A percentile compares a stretch with the other conserved stretches of the same genome.
Conservation (phyloP, 2,797 vertebrate species). For the Cyprinodon diabolis region DNA sequence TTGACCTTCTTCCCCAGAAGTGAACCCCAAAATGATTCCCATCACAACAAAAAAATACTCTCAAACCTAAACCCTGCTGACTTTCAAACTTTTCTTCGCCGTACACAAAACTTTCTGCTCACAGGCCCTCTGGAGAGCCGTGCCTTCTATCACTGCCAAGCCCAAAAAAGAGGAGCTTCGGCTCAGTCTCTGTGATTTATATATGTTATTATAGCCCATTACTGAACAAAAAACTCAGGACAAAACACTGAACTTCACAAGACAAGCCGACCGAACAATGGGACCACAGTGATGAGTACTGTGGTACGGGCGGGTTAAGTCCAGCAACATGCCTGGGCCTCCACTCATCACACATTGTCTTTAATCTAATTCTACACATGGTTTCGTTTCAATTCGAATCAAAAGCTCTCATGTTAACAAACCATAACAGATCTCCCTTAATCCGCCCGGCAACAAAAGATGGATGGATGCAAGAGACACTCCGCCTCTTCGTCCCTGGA, state of each 20-base stretch:
- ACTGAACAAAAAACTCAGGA: slow-evolving; percentile 74
- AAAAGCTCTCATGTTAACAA: slow-evolving; percentile 85
- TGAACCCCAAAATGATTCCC: slow-evolving; percentile 70
- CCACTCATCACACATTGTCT: slow-evolving; percentile 79
- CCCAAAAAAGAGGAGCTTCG: slow-evolving; percentile 67
- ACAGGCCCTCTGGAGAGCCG: slow-evolving; percentile 61
- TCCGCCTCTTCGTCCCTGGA: slow-evolving; percentile 79
- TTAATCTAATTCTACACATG: slow-evolving; percentile 86
- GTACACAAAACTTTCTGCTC: slow-evolving; percentile 66
- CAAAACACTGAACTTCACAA: slow-evolving; percentile 74
- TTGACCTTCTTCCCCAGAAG: slow-evolving; percentile 74
- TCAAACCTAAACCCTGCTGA: slow-evolving; percentile 69
- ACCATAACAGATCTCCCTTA: slow-evolving; percentile 84
- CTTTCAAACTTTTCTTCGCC: slow-evolving; percentile 74
- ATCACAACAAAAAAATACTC: slow-evolving; percentile 70
- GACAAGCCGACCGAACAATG: slow-evolving; percentile 70
- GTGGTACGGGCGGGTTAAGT: slow-evolving; percentile 66
- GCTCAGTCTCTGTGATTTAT: slow-evolving; percentile 81
- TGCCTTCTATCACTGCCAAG: slow-evolving; percentile 80
- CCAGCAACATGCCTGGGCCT: slow-evolving; percentile 72
- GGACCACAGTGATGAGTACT: slow-evolving; percentile 61
- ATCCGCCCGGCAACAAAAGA: slow-evolving; percentile 83
- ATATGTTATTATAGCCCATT: slow-evolving; percentile 83
- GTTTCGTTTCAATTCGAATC: slow-evolving; percentile 83
- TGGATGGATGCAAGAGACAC: slow-evolving; percentile 79